Conservation (phyloP, 2,888 invertebrate genomes). For the Chaetoderma sp. region DNA sequence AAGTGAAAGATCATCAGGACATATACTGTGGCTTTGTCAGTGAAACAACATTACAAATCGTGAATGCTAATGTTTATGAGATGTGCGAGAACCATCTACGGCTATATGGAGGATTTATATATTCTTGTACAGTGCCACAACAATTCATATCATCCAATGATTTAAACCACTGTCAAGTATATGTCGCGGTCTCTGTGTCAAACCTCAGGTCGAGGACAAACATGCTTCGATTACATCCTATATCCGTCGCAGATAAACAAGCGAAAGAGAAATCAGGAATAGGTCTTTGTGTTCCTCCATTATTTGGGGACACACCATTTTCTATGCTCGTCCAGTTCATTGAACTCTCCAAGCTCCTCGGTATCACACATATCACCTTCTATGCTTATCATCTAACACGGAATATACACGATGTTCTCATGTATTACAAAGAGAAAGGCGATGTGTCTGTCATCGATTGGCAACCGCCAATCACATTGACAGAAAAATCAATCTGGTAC, state of each 20-base stretch:
- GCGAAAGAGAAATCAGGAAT: constrained; percentile 25
- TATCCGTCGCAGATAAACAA: not conserved
- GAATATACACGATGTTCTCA: constrained; percentile 44
- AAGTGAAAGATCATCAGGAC: constrained; percentile 31
- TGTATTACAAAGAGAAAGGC: constrained; percentile 46
- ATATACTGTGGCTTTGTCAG: constrained; percentile 43
- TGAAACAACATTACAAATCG: constrained; percentile 13
- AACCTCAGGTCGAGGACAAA: not conserved
- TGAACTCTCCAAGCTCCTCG: constrained; percentile 58
- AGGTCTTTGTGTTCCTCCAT: constrained; percentile 63
- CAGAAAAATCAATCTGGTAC: constrained; percentile 58
- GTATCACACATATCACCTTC: constrained; percentile 55
- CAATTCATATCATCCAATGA: not conserved
- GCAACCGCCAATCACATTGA: constrained; percentile 48
- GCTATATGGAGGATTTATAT: constrained; percentile 62
- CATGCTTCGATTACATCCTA: not conserved
- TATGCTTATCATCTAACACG: constrained; percentile 50
- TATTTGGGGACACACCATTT: constrained; percentile 58
- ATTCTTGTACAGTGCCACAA: constrained; percentile 54
- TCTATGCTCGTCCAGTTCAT: constrained; percentile 62
- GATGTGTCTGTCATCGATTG: constrained; percentile 52
- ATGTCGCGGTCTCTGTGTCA: not conserved
- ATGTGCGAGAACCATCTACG: constrained; percentile 68
- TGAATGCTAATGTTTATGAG: constrained; percentile 46
- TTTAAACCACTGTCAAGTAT: not conserved